A percentile compares a stretch with the other conserved stretches of the same genome.
phyloP scores from a whole-genome alignment of 2,888 invertebrate genomes.

The Troides oblongomaculatus region DNA sequence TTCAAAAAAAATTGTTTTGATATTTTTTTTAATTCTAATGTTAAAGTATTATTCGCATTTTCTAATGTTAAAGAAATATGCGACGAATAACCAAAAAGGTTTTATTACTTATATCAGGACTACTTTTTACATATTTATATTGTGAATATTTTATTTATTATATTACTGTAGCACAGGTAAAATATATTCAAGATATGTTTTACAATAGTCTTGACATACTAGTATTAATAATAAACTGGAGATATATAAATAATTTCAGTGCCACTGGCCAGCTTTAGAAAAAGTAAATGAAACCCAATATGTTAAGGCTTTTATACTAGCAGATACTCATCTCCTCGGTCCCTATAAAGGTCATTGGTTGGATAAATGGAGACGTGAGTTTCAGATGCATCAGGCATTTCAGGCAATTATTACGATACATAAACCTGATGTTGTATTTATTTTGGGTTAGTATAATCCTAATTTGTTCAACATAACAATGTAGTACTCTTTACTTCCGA shows the following conservation, averaged over 20 bases:
- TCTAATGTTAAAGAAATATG: constrained; percentile 39
- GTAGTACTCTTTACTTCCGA: no score
- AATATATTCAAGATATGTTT: neutral
- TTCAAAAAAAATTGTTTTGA: neutral
- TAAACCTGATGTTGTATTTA: constrained; percentile 92
- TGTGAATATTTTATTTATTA: constrained; percentile 68
- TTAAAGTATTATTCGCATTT: neutral
- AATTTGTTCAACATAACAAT: neutral
- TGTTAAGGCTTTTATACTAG: constrained; percentile 88
- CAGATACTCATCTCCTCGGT: constrained; percentile 96
- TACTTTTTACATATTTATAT: constrained; percentile 51
- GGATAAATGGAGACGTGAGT: constrained; percentile 96
- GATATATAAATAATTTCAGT: constrained; percentile 73
- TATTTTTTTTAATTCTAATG: neutral
- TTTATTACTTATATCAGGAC: constrained; percentile 46
- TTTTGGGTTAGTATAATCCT: constrained; percentile 83
- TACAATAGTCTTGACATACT: neutral
- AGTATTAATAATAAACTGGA: neutral
- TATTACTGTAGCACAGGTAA: constrained; percentile 60
- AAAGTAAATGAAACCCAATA: constrained; percentile 58
- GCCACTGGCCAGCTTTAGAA: constrained; percentile 84
- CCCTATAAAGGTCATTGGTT: constrained; percentile 94
- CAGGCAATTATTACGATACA: constrained; percentile 90
- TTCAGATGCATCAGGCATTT: constrained; percentile 97
- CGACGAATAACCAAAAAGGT: constrained; percentile 54